These are phyloP conservation scores for Melipona beecheii DNA, from an alignment of 2,888 invertebrate species.

Conservation along the genomic window DNA sequence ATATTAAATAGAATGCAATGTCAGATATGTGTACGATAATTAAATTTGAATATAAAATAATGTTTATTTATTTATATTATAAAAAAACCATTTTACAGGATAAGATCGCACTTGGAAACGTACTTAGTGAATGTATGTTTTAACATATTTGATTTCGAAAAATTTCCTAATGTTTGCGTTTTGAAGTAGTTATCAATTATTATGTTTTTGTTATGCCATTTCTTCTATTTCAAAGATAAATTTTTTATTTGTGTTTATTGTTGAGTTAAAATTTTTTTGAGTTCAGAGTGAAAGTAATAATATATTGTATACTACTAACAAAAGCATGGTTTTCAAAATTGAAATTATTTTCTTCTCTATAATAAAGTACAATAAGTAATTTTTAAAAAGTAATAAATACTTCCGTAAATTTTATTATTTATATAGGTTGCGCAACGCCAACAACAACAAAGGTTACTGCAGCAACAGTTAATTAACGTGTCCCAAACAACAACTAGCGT, in stretches of 20 bases:
- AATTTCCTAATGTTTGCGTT: constrained; percentile 22
- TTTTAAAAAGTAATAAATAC: not conserved
- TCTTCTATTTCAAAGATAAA: not conserved
- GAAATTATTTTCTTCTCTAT: constrained; percentile 38
- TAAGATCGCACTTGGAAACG: constrained; percentile 21
- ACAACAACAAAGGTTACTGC: constrained; percentile 86
- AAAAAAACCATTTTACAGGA: constrained; percentile 24
- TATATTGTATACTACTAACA: constrained; percentile 69
- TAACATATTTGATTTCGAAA: constrained; percentile 31
- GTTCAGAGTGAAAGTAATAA: constrained; percentile 45
- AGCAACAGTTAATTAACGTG: constrained; percentile 83
- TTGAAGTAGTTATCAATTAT: constrained; percentile 6
- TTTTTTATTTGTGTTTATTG: not conserved
- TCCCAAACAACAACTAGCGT: constrained; percentile 78
- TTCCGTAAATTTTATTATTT: not conserved
- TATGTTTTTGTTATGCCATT: constrained; percentile 14
- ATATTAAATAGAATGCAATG: not conserved
- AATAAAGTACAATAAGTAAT: not conserved
- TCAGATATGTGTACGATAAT: not conserved
- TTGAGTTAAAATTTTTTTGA: constrained; percentile 21
- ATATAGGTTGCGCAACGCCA: constrained; percentile 89
- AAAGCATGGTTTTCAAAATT: constrained; percentile 68
- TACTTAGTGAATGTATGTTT: constrained; percentile 34
- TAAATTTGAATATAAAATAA: not conserved
- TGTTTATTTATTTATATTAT: not conserved